phyloP scores from a whole-genome alignment of 2,113 vertebrate species.

The Etheostoma spectabile region DNA sequence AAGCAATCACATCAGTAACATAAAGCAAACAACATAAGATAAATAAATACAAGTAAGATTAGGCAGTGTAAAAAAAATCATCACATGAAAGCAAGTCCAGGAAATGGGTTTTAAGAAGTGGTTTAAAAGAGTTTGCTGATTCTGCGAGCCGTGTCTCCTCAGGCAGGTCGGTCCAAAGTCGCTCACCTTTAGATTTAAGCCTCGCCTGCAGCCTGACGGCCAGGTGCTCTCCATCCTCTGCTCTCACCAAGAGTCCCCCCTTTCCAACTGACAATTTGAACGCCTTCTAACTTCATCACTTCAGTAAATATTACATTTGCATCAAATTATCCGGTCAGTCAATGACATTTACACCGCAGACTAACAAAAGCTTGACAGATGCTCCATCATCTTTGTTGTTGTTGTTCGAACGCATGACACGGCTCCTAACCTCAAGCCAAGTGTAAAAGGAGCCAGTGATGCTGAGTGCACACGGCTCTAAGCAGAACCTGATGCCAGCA shows the following conservation, averaged over 20 bases:
- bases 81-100: too few species aligned
- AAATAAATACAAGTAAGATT: too few species aligned
- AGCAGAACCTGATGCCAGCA: neutral
- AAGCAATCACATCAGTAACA: too few species aligned
- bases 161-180: too few species aligned
- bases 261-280: neutral
- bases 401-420: neutral
- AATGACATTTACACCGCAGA: slow-evolving; percentile 12
- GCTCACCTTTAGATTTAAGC: too few species aligned
- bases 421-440: slow-evolving; percentile 18
- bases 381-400: neutral
- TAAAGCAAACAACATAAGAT: too few species aligned
- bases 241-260: neutral
- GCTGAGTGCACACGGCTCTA: slow-evolving; percentile 17
- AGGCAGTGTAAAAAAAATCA: too few species aligned
- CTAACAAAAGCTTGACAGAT: neutral
- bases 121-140: too few species aligned
- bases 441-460: slow-evolving; percentile 28
- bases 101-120: too few species aligned
- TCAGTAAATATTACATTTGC: neutral
- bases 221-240: neutral
- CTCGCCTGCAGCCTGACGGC: too few species aligned
- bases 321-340: neutral
- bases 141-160: too few species aligned
- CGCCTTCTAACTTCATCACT: neutral